These are phyloP conservation scores for Mythimna lalbum DNA, from an alignment of 2,888 invertebrate species.

Conservation along the genomic window DNA sequence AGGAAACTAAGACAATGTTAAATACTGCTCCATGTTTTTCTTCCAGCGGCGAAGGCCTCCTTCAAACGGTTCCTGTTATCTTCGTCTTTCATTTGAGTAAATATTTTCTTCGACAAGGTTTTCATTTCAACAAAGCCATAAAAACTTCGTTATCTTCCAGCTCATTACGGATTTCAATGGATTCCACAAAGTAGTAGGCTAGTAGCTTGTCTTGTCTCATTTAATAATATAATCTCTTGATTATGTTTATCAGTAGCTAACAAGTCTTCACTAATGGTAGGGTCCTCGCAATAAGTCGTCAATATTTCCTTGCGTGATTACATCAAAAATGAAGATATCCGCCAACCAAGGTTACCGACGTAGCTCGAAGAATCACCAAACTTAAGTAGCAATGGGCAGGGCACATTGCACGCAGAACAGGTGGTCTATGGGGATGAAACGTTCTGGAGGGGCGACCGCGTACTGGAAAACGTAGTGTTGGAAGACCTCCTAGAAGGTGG, in stretches of 20 bases:
- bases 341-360: no score
- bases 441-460: no score
- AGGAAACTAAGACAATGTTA: not conserved
- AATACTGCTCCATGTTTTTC: not conserved
- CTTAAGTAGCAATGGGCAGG: no score
- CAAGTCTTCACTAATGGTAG: not conserved
- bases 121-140: slow-evolving; percentile 1
- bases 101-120: not conserved
- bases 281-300: not conserved
- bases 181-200: no score
- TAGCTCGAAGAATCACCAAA: no score
- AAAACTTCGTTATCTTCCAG: slow-evolving; percentile 2
- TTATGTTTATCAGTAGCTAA: not conserved
- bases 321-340: no score
- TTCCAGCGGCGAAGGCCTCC: not conserved
- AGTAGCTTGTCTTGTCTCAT: not conserved
- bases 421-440: no score
- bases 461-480: no score
- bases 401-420: no score
- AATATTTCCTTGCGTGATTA: no score
- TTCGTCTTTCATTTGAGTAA: not conserved
- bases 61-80: not conserved
- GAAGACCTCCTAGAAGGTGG: no score
- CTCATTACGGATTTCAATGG: not conserved
- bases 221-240: not conserved